Percentiles rank a stretch among this genome's conserved stretches.
Conservation (phyloP, 2,888 invertebrate genomes). For the Esperia sulphurella region DNA sequence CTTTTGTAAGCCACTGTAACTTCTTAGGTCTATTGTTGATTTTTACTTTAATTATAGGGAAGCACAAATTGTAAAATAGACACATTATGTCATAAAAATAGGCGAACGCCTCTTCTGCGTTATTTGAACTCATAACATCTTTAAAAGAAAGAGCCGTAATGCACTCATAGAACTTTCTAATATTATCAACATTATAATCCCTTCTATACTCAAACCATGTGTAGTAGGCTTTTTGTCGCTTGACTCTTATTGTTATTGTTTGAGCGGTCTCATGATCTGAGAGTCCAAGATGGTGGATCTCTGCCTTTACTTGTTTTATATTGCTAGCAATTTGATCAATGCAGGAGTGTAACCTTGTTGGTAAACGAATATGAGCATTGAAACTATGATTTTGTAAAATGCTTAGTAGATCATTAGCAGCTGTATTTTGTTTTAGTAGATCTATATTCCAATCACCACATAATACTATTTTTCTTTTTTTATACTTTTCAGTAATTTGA, state of each 20-base stretch:
- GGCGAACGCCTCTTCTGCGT: not conserved
- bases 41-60: not conserved
- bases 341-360: not conserved
- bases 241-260: not conserved
- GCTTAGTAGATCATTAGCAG: not conserved
- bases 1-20: not conserved
- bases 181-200: not conserved
- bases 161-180: not conserved
- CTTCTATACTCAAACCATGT: conserved; percentile 1
- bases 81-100: not conserved
- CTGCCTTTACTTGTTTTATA: not conserved
- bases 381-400: not conserved
- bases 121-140: not conserved
- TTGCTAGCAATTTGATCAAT: not conserved
- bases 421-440: not conserved
- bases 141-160: not conserved
- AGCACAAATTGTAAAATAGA: not conserved
- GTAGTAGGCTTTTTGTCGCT: not conserved
- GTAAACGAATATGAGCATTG: not conserved
- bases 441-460: no score
- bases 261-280: not conserved
- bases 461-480: not conserved
- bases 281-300: not conserved
- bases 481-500: conserved; percentile 1
- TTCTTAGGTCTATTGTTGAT: not conserved